A percentile compares a stretch with the other conserved stretches of the same genome.
Conservation (phyloP, 2,888 invertebrate genomes). For the Pristionchus entomophagus region DNA sequence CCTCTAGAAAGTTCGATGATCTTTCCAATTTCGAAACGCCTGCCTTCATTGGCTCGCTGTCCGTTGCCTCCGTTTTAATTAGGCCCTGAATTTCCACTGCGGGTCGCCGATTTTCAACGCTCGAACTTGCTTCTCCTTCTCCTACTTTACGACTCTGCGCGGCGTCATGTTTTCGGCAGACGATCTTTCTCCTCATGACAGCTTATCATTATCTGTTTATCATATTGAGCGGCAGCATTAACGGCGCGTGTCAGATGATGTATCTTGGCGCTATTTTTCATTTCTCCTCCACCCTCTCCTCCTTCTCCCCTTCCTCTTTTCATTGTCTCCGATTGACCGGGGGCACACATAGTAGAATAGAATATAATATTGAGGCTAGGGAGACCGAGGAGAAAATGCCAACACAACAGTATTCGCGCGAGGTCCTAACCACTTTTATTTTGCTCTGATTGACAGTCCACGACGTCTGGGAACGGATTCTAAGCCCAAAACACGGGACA, state of each 20-base stretch:
- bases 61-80: conserved; percentile 28
- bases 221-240: neutral
- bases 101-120: neutral
- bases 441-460: no score
- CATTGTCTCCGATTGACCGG: no score
- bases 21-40: conserved; percentile 12
- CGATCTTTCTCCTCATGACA: neutral
- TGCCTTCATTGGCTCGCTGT: no score
- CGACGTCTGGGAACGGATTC: no score
- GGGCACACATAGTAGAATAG: no score
- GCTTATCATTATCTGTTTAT: conserved; percentile 29
- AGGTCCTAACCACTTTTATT: no score
- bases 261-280: neutral
- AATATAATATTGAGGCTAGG: no score
- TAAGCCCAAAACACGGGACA: no score
- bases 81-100: conserved; percentile 5
- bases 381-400: no score
- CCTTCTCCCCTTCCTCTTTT: neutral
- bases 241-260: neutral
- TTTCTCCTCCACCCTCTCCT: neutral
- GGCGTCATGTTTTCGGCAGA: neutral
- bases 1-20: neutral
- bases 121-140: neutral
- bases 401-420: no score
- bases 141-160: neutral